Evolutionary conservation across 2,888 invertebrate genomes (phyloP), one percentile per base, ranked within the genome.

Genomic region (Eremobia ochroleuca): DNA sequence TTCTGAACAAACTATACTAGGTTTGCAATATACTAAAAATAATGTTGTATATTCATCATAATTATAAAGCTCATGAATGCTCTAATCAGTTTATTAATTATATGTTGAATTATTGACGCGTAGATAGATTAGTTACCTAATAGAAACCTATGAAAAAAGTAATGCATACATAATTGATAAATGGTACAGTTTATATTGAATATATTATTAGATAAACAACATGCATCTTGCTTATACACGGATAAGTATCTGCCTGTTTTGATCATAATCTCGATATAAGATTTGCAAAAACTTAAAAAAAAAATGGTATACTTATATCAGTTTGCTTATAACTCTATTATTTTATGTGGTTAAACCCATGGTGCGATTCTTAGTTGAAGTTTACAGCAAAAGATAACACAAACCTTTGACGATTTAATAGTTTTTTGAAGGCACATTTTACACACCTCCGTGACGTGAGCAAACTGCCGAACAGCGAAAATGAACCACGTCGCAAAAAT

Each of bases 381-480:
- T 34, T 68, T n/a, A 58, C 21, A 34, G 40, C 43, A n/a, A 58
- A 73, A 34, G 34, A 11, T 75, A 43, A 74, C 40, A 59, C 21
- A 69, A 79, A 69, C 65, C 28, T 58, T 70, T 43, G 58, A 58
- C 37, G 4, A 31, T 73, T 73, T 59, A 79, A 62, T 67, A 74
- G 73, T 68, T 72, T 55, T 77, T 72, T 68, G 68, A 70, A 49
- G 58, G 55, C 43, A 74, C 52, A 72, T 73, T 67, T 81, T 49
- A 64, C 52, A 62, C 71, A 72, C 69, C 58, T 72, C 72, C 61
- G 77, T 64, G 64, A 78, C 83, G 68, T 69, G 52, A 83, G 49
- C 58, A 72, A 79, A 87, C 77, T 76, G 67, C 71, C 71, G 40
- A 61, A 64, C 75, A 64, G 70, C 73, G 68, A 77, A 76, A 78